Conservation (phyloP, 2,113 vertebrate genomes). For the Gavia stellata region DNA sequence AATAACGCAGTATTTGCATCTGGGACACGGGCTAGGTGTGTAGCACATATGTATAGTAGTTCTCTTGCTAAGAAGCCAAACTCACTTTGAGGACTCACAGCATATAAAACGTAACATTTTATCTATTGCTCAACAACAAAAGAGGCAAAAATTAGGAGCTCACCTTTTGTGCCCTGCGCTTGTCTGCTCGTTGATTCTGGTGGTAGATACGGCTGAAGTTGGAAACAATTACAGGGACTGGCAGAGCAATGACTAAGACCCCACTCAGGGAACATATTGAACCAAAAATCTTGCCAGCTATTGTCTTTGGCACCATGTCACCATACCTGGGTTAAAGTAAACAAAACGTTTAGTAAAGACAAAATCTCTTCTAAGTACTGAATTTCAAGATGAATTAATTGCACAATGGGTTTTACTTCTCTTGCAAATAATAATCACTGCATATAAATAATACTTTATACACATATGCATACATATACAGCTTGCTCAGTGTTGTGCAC, state of each 20-base stretch:
- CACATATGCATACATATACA: neutral
- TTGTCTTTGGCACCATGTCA: slow-evolving; percentile 98
- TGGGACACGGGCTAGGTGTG: neutral
- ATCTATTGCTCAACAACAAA: neutral
- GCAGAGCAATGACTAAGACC: slow-evolving; percentile 93
- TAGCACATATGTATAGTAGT: neutral
- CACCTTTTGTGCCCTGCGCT: slow-evolving; percentile 94
- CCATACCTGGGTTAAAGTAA: slow-evolving; percentile 81
- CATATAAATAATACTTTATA: neutral
- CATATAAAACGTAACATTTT: neutral
- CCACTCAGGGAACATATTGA: slow-evolving; percentile 95
- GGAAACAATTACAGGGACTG: slow-evolving; percentile 96
- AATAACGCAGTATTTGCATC: neutral
- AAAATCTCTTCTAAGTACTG: neutral
- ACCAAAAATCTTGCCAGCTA: slow-evolving; percentile 94
- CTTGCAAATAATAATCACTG: neutral
- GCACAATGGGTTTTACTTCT: neutral
- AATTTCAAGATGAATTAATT: neutral
- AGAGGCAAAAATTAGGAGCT: neutral
- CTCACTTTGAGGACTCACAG: neutral
- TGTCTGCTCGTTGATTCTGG: slow-evolving; percentile 95
- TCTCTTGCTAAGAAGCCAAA: neutral
- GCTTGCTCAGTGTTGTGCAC: neutral
- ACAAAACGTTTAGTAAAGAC: neutral
- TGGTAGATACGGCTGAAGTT: slow-evolving; percentile 99